Evolutionary conservation across 2,113 vertebrate genomes (phyloP).

Genomic region (Takifugu flavidus): DNA sequence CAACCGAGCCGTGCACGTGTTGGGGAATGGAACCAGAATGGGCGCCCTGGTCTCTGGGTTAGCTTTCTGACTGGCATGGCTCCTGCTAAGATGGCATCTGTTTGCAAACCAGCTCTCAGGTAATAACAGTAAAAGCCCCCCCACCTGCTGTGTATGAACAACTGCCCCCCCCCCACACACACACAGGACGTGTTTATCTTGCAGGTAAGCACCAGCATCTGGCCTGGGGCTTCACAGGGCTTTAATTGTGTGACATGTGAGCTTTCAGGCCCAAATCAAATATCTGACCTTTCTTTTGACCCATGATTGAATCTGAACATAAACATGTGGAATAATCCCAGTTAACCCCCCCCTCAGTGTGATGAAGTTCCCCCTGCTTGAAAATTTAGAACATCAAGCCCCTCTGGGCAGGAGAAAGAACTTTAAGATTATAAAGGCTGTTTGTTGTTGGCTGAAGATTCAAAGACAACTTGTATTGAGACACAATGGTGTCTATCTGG

Average conservation of each 20-base stretch:
- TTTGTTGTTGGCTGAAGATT: too few relatives aligned
- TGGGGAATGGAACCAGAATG: not conserved
- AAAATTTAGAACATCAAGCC: too few relatives aligned
- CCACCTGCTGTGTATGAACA: constrained; percentile 56
- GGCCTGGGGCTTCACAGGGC: constrained; percentile 41
- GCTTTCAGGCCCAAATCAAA: constrained; percentile 52
- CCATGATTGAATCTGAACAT: constrained; percentile 24
- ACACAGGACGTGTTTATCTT: constrained; percentile 59
- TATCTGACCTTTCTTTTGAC: constrained; percentile 32
- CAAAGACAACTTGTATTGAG: too few relatives aligned
- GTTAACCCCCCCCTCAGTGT: not conserved
- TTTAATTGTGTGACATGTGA: constrained; percentile 61
- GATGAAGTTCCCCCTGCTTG: not conserved
- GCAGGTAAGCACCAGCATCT: constrained; percentile 38
- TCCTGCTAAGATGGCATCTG: constrained; percentile 69
- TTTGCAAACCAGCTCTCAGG: constrained; percentile 62
- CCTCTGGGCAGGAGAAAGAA: too few relatives aligned
- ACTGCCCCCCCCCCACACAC: constrained; percentile 42
- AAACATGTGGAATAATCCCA: not conserved
- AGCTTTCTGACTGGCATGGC: constrained; percentile 37
- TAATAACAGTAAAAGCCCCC: constrained; percentile 65
- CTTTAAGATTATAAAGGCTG: too few relatives aligned
- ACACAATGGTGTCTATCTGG: too few relatives aligned
- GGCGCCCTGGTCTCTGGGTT: constrained; percentile 27
- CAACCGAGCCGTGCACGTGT: not conserved